Base-by-base conservation (phyloP, 2,113 vertebrate species). In the Candoia aspera region DNA sequence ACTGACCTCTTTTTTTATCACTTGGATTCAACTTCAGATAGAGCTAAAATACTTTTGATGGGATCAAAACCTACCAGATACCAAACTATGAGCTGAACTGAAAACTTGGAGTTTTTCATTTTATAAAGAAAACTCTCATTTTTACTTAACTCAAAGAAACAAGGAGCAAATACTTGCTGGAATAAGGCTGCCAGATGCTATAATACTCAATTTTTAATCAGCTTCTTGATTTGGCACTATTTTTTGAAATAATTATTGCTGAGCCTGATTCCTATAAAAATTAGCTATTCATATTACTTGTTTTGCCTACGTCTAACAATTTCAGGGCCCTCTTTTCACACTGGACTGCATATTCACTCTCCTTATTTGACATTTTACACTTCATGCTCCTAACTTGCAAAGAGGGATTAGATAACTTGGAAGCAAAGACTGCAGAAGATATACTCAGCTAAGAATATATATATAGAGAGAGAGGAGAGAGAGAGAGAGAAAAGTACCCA, bases 11-110 rank as follows among this genome's bases (percentile, higher is more conserved):
- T 86, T 53, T 13, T 62, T 84, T 84, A 33, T 54, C 73, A 87
- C 21, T 62, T 84, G 49, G 29, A 23, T 19, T 84, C 42, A 62
- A 42, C 83, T 24, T 89, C n/a, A 62, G 49, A 84, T 84, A 42
- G 2, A 62, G 11, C 21, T 85, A 79, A 89, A 92, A 89, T 92
- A 46, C 55, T 89, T 84, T 84, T 84, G 57, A 92, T 58, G 17
- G 10, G 86, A 92, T 91, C 49, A 73, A 90, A 46, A 73, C 8
- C 33, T 64, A 91, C 54, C 54, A 83, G 54, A 83, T 13, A 68
- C 9, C 4, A 87, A 42, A 60, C 26, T 8, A 85, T 23, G 11
- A 62, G 10, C 46, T 85, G 79, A 12, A 85, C 17, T 59, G 59
- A 89, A 92, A 89, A 33, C 33, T 13, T 33, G 11, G 29, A 85